These are phyloP conservation scores for Uropetala carovei DNA, from an alignment of 2,888 invertebrate species.

Conservation along the genomic window DNA sequence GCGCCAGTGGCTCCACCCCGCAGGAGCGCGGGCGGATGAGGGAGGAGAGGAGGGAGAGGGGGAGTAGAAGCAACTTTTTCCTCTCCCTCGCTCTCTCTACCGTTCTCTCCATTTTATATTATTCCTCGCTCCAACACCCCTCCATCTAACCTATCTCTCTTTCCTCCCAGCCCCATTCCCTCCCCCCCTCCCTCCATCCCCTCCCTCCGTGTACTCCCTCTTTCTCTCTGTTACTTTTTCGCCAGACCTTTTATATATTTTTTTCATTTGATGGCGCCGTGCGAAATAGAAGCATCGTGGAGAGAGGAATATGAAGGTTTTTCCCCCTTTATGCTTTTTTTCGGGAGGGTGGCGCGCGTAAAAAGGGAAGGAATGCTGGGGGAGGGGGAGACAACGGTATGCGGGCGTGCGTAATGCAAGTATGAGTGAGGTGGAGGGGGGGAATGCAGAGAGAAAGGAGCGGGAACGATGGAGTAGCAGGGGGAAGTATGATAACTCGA, in stretches of 20 bases:
- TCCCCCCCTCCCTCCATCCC: background rate
- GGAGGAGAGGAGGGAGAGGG: background rate
- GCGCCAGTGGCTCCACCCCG: constrained; percentile 29
- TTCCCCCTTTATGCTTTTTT: background rate
- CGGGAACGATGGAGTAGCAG: no score
- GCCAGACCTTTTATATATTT: background rate
- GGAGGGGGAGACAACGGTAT: background rate
- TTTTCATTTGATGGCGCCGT: constrained; percentile 15
- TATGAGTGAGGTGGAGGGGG: background rate
- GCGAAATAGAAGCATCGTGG: background rate
- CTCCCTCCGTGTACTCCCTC: background rate
- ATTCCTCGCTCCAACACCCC: constrained; percentile 39
- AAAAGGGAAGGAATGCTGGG: background rate
- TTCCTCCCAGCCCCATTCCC: background rate
- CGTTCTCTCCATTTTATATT: constrained; percentile 31
- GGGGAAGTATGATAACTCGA: no score
- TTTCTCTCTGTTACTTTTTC: background rate
- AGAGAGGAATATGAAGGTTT: constrained; percentile 4
- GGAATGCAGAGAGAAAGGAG: background rate
- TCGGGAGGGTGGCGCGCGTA: background rate
- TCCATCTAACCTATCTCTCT: background rate
- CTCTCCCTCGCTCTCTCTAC: constrained; percentile 24
- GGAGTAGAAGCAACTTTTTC: constrained; percentile 21
- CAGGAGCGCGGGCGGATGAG: constrained; percentile 9
- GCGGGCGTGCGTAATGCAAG: background rate